These are phyloP conservation scores for Anableps anableps DNA, from an alignment of 2,797 vertebrate species.

Conservation along the genomic window DNA sequence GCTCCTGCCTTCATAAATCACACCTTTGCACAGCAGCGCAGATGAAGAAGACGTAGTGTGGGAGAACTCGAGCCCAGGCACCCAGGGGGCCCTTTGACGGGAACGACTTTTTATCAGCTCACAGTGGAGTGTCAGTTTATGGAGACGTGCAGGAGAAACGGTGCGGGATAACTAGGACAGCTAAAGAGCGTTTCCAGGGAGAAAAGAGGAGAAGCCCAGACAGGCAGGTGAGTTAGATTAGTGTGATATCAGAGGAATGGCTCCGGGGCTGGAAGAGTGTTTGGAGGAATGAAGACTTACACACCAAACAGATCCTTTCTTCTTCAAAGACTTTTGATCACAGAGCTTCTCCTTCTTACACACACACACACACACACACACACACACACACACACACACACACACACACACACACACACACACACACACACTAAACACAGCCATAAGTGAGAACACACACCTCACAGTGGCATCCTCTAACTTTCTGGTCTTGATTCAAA, in stretches of 20 bases:
- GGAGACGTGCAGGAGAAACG: slow-evolving; percentile 47
- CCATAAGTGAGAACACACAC: slow-evolving; percentile 15
- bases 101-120: slow-evolving; percentile 34
- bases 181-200: slow-evolving; percentile 42
- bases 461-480: slow-evolving; percentile 22
- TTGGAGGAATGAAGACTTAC: slow-evolving; percentile 48
- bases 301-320: slow-evolving; percentile 65
- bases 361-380: slow-evolving; percentile 14
- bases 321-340: slow-evolving; percentile 68
- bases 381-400: slow-evolving; percentile 13
- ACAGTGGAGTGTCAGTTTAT: slow-evolving; percentile 44
- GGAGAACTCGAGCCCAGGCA: slow-evolving; percentile 9
- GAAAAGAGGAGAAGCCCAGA: slow-evolving; percentile 41
- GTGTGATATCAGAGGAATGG: slow-evolving; percentile 64
- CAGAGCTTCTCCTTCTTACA: slow-evolving; percentile 13
- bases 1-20: slow-evolving; percentile 26
- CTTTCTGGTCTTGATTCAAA: slow-evolving; percentile 24
- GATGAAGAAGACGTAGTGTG: slow-evolving; percentile 13
- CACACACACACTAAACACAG: slow-evolving; percentile 15
- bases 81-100: slow-evolving; percentile 25
- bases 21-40: slow-evolving; percentile 23
- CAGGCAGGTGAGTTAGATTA: slow-evolving; percentile 60
- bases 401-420: slow-evolving; percentile 13
- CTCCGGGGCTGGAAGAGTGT: slow-evolving; percentile 60
- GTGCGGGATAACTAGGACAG: slow-evolving; percentile 54